phyloP scores from a whole-genome alignment of 92 coral and sea anemone genomes.

The Phymanthus crucifer region DNA sequence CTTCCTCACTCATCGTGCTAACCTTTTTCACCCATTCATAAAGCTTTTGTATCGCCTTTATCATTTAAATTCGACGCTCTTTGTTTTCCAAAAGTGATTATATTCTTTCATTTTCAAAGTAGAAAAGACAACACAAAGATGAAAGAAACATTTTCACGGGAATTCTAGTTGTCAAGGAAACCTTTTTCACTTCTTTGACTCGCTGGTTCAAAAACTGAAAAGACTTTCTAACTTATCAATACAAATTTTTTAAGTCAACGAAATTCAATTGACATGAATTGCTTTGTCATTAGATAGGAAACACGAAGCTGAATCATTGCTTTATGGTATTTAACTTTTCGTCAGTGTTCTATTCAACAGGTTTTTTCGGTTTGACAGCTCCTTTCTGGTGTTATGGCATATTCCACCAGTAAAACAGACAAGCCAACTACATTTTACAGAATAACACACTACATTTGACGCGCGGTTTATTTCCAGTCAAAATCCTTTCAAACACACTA shows the following conservation, averaged over 20 bases:
- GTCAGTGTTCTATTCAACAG: background rate
- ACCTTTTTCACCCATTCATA: too few species aligned
- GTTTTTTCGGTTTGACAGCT: background rate
- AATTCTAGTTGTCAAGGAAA: background rate
- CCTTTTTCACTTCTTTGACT: background rate
- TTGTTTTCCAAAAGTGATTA: background rate
- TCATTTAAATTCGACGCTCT: too few species aligned
- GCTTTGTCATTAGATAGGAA: background rate
- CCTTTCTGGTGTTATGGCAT: background rate
- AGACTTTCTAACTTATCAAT: too few species aligned
- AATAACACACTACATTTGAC: background rate
- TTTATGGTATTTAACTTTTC: background rate
- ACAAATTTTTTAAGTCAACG: too few species aligned
- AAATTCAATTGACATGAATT: too few species aligned
- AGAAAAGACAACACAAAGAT: background rate
- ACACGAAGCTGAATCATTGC: background rate
- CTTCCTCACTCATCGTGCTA: too few species aligned
- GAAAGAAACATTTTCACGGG: background rate
- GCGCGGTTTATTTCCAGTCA: background rate
- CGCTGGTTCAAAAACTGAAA: too few species aligned
- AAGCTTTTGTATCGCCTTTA: too few species aligned
- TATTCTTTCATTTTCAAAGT: background rate
- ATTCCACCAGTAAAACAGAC: constrained; percentile 1
- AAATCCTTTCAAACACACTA: background rate
- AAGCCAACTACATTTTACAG: background rate